Percentiles rank a stretch among this genome's conserved stretches.
These are phyloP conservation scores for Tangara arthus DNA, from an alignment of 2,797 vertebrate genomes.

Conservation along the genomic window DNA sequence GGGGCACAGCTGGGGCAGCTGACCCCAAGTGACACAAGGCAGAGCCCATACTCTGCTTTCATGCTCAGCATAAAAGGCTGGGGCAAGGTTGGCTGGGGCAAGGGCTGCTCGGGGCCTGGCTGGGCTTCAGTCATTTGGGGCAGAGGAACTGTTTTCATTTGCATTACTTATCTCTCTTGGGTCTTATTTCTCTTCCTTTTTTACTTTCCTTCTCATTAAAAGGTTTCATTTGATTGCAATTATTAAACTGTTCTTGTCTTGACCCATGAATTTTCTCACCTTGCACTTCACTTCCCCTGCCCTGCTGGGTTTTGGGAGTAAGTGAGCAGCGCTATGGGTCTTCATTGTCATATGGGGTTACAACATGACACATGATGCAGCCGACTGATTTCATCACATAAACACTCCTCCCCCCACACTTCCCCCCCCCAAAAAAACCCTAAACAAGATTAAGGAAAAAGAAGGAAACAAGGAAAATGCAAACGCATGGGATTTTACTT, in stretches of 20 bases:
- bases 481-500: background rate
- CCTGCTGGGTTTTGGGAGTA: no score
- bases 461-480: background rate
- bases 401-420: background rate
- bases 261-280: background rate
- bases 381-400: background rate
- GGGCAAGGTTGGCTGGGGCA: background rate
- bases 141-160: background rate
- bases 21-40: background rate
- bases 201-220: background rate
- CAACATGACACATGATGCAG: background rate
- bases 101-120: accelerated
- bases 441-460: background rate
- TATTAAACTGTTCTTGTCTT: background rate
- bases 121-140: background rate
- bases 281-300: background rate
- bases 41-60: background rate
- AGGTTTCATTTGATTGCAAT: background rate
- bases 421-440: accelerated
- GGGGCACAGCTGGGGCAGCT: background rate
- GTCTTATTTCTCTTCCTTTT: background rate
- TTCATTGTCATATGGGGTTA: background rate
- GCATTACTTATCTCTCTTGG: background rate
- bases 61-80: background rate
- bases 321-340: background rate